Evolutionary conservation across 2,888 invertebrate genomes (phyloP), one percentile per base, ranked within the genome.

Genomic region (Dryocosmus kuriphilus): DNA sequence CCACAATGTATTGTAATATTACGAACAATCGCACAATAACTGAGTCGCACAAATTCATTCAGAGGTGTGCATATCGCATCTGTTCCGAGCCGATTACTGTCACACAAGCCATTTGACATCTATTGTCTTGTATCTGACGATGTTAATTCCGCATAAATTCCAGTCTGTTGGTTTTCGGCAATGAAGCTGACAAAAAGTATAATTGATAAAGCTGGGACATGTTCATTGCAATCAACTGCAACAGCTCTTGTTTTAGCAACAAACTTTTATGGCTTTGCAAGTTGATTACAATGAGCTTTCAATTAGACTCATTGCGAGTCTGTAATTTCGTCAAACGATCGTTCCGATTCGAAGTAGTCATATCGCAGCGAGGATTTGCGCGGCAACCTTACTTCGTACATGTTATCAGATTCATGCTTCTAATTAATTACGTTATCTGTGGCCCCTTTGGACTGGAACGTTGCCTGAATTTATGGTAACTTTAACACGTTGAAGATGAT

Each of bases 81-180:
- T 57, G 78, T 82, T 75, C 55, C 61, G 27, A 30, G 75, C 46
- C 75, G 75, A 77, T 83, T 83, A 79, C 76, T 65, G 62, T 62
- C 73, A 61, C 63, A 38, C 77, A 67, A 27, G 41, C 73, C 77
- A 80, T 84, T 82, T 78, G 79, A 80, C 82, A 77, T 77, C 74
- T 67, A 67, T 67, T 67, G 77, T 77, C 63, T 74, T 57, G 46
- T 65, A 74, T 57, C 24, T 61, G 62, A 41, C 30, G 51, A 74
- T 71, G 80, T 78, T 80, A 84, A 79, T 79, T 76, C 78, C 51
- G 16, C 61, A 62, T 79, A 73, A 79, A 83, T 82, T 84, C 80
- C 79, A 38, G 32, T 77, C 79, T 78, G 80, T 83, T 76, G 79
- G 80, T 77, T 80, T 79, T 76, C 77, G 74, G 73, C 79, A 74